Conservation (phyloP, 2,113 vertebrate species). For the Rhinoptilus africanus region DNA sequence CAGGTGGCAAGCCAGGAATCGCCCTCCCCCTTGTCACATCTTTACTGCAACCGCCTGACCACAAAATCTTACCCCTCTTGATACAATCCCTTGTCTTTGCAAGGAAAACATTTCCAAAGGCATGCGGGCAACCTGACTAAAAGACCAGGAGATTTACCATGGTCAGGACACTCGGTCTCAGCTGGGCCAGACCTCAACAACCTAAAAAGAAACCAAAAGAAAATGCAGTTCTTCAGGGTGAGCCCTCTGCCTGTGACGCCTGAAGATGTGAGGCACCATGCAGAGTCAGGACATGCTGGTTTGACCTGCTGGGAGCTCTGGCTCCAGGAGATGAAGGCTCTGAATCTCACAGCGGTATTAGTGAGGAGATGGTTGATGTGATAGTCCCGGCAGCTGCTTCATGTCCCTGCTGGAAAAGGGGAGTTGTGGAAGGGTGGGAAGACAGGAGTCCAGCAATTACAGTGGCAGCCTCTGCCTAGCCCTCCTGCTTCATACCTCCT, state of each 20-base stretch:
- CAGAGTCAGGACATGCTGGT: neutral
- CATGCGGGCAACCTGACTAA: neutral
- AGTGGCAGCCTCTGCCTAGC: neutral
- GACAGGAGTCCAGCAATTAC: neutral
- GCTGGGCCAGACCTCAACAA: neutral
- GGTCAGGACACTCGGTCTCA: neutral
- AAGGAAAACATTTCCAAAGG: slow-evolving; percentile 39
- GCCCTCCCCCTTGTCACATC: neutral
- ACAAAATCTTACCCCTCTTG: neutral
- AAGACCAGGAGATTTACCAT: neutral
- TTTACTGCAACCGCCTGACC: neutral
- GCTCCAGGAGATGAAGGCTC: neutral
- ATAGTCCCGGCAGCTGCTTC: neutral
- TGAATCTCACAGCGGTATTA: neutral
- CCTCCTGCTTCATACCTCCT: neutral
- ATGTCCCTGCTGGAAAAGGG: neutral
- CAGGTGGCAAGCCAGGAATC: neutral
- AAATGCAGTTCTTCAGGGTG: neutral
- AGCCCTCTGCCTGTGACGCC: neutral
- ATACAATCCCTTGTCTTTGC: neutral
- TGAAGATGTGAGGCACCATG: neutral
- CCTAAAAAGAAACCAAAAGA: neutral
- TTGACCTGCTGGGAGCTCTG: neutral
- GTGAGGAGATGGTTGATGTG: neutral
- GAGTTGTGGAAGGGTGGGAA: neutral